phyloP scores from a whole-genome alignment of 2,113 vertebrate species.

The Saguinus midas region DNA sequence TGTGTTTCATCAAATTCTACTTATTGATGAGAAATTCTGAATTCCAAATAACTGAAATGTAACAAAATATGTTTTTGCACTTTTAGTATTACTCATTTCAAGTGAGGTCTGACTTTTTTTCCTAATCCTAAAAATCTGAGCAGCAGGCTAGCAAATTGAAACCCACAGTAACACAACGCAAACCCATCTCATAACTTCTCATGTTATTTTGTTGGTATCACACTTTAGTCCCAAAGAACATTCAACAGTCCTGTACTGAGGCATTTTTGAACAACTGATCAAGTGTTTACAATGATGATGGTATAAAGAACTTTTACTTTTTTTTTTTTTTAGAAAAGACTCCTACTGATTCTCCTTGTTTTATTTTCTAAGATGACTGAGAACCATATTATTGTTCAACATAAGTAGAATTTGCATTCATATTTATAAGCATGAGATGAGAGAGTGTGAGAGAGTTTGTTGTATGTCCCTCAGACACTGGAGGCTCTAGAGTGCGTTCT shows the following conservation, averaged over 20 bases:
- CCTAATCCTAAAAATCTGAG: conserved; percentile 8
- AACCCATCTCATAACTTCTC: neutral
- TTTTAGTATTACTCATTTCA: conserved; percentile 26
- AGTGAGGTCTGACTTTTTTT: conserved; percentile 1
- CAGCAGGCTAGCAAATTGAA: neutral
- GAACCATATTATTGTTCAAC: neutral
- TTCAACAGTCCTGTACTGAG: neutral
- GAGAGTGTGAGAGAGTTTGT: neutral
- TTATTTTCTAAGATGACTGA: neutral
- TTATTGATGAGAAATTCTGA: conserved; percentile 29
- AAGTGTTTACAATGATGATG: neutral
- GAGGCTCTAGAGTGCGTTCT: neutral
- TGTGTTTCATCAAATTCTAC: neutral
- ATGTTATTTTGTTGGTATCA: neutral
- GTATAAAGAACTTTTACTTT: neutral
- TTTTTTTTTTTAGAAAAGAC: neutral
- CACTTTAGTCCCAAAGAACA: neutral
- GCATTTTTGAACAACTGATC: neutral
- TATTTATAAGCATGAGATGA: neutral
- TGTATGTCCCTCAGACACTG: neutral
- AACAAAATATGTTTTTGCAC: neutral
- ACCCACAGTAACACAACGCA: neutral
- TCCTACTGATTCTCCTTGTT: neutral
- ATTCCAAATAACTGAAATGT: neutral
- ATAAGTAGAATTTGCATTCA: neutral